Evolutionary conservation across 2,888 invertebrate species (phyloP).

Genomic region (Drosophila quasianomalipes): DNA sequence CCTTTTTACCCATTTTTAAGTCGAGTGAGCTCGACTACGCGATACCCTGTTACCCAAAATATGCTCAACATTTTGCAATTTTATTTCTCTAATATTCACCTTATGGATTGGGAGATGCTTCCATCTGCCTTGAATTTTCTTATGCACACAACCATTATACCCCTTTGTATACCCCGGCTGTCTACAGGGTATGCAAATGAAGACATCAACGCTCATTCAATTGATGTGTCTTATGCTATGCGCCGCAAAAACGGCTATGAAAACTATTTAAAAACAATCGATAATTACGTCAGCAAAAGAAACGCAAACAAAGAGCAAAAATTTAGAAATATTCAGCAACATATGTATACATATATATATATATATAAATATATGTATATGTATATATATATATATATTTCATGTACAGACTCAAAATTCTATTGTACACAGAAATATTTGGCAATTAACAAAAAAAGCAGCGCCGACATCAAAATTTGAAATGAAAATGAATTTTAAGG

Average conservation of each 20-base stretch:
- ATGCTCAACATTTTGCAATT: neutral
- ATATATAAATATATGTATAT: neutral
- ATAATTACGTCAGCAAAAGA: constrained; percentile 69
- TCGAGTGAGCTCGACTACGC: neutral
- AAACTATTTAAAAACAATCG: constrained; percentile 64
- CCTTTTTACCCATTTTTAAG: neutral
- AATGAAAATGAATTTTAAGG: constrained; percentile 73
- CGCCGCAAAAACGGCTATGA: constrained; percentile 3
- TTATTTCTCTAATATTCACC: neutral
- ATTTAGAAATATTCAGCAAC: constrained; percentile 11
- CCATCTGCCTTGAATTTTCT: too few species aligned
- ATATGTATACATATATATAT: neutral
- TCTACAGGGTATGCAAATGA: constrained; percentile 7
- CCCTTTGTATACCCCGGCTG: neutral
- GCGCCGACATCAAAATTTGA: constrained; percentile 50
- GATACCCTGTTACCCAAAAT: neutral
- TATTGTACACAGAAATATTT: constrained; percentile 70
- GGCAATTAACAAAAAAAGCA: constrained; percentile 59
- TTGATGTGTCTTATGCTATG: constrained; percentile 23
- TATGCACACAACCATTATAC: too few species aligned
- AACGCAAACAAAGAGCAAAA: constrained; percentile 19
- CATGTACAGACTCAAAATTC: constrained; percentile 55
- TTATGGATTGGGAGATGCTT: neutral
- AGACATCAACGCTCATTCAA: constrained; percentile 20
- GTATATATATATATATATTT: constrained; percentile 31